These are phyloP conservation scores for Sebastes cheni DNA, from an alignment of 2,797 vertebrate genomes.

Conservation along the genomic window DNA sequence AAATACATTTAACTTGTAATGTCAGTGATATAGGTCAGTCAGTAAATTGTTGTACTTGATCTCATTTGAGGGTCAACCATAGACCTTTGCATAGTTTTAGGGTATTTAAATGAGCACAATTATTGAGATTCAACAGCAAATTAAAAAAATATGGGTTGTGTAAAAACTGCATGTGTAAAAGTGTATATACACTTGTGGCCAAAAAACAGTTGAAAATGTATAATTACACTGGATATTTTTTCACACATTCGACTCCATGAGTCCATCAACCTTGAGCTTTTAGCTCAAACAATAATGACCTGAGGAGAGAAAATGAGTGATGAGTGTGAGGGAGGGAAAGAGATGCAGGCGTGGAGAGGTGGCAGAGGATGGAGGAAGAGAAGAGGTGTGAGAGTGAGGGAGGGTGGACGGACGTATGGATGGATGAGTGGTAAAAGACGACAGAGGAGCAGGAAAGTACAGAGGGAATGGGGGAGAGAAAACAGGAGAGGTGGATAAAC, in stretches of 20 bases:
- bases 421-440: conserved; percentile 52
- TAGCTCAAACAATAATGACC: conserved; percentile 46
- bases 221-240: not conserved
- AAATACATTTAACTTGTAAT: too few species aligned
- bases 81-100: not conserved
- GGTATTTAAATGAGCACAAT: not conserved
- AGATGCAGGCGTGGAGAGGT: conserved; percentile 50
- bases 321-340: conserved; percentile 47
- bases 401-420: conserved; percentile 38
- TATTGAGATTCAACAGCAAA: not conserved
- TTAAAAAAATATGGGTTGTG: not conserved
- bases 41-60: too few species aligned
- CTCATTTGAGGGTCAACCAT: too few species aligned
- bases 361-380: conserved; percentile 59
- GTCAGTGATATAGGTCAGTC: not conserved
- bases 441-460: conserved; percentile 42
- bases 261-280: conserved; percentile 19
- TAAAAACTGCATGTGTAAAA: not conserved
- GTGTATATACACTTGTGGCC: not conserved
- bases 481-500: conserved; percentile 53
- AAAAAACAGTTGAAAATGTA: not conserved
- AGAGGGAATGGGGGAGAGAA: conserved; percentile 44
- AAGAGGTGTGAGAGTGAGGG: conserved; percentile 62
- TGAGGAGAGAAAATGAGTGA: conserved; percentile 33
- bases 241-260: not conserved